These are phyloP conservation scores for Caenorhabditis afra DNA, from an alignment of 2,888 invertebrate genomes.

Conservation along the genomic window DNA sequence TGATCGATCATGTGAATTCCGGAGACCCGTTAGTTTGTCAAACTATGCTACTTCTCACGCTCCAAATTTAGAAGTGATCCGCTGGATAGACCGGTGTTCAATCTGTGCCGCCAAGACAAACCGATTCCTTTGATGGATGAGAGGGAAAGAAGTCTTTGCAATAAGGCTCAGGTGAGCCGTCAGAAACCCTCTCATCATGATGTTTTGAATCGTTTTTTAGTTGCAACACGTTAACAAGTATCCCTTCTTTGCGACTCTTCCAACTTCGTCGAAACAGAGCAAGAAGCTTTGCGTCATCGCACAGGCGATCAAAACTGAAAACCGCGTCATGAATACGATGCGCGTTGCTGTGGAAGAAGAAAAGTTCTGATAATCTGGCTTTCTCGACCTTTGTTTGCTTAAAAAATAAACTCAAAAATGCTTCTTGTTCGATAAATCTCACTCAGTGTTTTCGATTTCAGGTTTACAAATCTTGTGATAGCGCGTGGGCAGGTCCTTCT, in stretches of 20 bases:
- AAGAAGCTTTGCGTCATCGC: slow-evolving; percentile 64
- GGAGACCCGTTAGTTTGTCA: slow-evolving; percentile 36
- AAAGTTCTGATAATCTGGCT: slow-evolving; percentile 14
- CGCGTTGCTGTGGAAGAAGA: slow-evolving; percentile 45
- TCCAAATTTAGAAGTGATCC: slow-evolving; percentile 35
- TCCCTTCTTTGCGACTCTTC: slow-evolving; percentile 73
- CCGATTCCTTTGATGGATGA: slow-evolving; percentile 62
- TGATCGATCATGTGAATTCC: slow-evolving; percentile 50
- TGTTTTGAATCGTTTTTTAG: too few relatives aligned
- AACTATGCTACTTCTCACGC: neutral
- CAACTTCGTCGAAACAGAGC: slow-evolving; percentile 75
- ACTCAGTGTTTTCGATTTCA: too few relatives aligned
- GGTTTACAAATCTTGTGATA: too few relatives aligned
- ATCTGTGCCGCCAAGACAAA: slow-evolving; percentile 63
- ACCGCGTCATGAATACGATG: slow-evolving; percentile 55
- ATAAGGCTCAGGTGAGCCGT: slow-evolving; percentile 62
- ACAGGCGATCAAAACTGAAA: slow-evolving; percentile 51
- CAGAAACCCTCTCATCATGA: neutral
- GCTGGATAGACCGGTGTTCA: slow-evolving; percentile 54
- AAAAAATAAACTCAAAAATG: neutral
- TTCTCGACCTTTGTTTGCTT: neutral
- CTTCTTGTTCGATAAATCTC: too few relatives aligned
- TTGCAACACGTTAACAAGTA: slow-evolving; percentile 73
- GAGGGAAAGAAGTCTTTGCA: slow-evolving; percentile 62
- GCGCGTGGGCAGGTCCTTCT: too few relatives aligned